phyloP scores from a whole-genome alignment of 2,888 invertebrate genomes.

The Agrenia bidenticulata region DNA sequence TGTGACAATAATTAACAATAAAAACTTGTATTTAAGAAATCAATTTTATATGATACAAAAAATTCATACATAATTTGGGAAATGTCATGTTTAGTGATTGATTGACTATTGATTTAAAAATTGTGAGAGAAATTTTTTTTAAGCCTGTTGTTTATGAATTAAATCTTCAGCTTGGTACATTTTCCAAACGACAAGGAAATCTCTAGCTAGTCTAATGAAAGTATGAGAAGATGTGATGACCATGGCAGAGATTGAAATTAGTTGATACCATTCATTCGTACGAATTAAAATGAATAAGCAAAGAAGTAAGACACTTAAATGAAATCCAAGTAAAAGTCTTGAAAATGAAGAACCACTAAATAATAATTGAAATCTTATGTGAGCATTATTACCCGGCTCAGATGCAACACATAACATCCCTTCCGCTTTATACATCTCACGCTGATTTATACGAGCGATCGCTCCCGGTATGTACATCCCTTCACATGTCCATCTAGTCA shows the following conservation, averaged over 20 bases:
- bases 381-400: constrained; percentile 77
- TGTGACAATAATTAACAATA: constrained; percentile 5
- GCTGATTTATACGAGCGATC: constrained; percentile 70
- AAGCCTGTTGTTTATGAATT: constrained; percentile 56
- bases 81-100: no score
- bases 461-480: constrained; percentile 73
- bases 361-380: constrained; percentile 72
- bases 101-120: no score
- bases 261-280: constrained; percentile 87
- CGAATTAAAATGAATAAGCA: constrained; percentile 78
- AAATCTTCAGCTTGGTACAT: constrained; percentile 73
- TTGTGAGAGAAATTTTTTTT: no score
- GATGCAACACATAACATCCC: constrained; percentile 77
- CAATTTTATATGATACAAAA: background rate
- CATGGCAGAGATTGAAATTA: constrained; percentile 79
- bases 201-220: constrained; percentile 82
- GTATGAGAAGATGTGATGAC: constrained; percentile 89
- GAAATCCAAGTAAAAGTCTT: constrained; percentile 69
- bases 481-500: constrained; percentile 37
- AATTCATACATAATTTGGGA: background rate
- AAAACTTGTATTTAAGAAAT: no score
- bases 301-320: constrained; percentile 62
- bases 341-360: constrained; percentile 68
- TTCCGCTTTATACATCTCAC: constrained; percentile 72
- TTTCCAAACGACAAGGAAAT: constrained; percentile 80